These are phyloP conservation scores for Melanotaenia duboulayi DNA, from an alignment of 2,113 vertebrate species.

Conservation along the genomic window DNA sequence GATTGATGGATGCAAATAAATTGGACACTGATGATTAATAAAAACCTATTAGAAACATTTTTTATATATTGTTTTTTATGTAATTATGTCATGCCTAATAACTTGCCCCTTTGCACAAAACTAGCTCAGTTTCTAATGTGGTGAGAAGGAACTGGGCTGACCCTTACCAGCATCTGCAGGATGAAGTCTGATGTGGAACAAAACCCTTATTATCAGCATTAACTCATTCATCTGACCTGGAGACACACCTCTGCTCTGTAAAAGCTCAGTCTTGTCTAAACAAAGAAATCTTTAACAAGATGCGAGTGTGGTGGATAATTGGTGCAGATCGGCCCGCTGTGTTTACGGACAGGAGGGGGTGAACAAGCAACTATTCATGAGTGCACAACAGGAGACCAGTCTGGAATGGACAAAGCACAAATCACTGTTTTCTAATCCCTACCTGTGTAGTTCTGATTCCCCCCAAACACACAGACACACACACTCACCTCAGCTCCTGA, in stretches of 20 bases:
- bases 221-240: not conserved
- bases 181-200: too few relatives aligned
- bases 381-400: conserved; percentile 55
- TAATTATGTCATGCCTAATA: too few relatives aligned
- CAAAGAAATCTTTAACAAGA: not conserved
- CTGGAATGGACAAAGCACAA: conserved; percentile 54
- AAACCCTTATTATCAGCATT: too few relatives aligned
- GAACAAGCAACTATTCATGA: conserved; percentile 66
- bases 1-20: too few relatives aligned
- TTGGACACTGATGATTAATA: too few relatives aligned
- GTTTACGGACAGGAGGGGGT: conserved; percentile 31
- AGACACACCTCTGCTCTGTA: conserved; percentile 3
- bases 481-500: not conserved
- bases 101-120: too few relatives aligned
- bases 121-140: too few relatives aligned
- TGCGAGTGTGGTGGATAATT: conserved; percentile 40
- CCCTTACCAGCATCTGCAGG: too few relatives aligned
- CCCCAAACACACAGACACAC: conserved; percentile 2
- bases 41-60: too few relatives aligned
- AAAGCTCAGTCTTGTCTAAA: not conserved
- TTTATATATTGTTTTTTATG: too few relatives aligned
- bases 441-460: conserved; percentile 28
- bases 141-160: too few relatives aligned
- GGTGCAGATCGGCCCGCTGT: conserved; percentile 8
- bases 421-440: conserved; percentile 45